Conservation (phyloP, 2,888 invertebrate species). For the Eupithecia tripunctaria region DNA sequence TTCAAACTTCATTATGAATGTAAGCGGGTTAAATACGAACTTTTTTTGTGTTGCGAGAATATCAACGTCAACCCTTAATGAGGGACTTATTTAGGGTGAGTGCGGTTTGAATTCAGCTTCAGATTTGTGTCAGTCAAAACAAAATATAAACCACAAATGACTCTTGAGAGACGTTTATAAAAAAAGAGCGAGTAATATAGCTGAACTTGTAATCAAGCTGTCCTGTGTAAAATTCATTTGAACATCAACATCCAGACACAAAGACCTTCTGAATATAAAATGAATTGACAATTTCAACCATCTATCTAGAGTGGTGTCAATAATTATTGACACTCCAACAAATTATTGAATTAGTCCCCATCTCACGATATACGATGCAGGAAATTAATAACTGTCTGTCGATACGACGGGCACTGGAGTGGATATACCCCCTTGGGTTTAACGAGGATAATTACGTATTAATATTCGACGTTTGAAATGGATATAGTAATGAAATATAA, state of each 20-base stretch:
- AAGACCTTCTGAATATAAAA: not conserved
- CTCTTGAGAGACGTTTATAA: not conserved
- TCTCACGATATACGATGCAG: not conserved
- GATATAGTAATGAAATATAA: not conserved
- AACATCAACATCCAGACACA: not conserved
- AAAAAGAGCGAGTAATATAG: not conserved
- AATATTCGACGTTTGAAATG: not conserved
- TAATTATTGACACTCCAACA: not conserved
- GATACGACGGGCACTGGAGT: not conserved
- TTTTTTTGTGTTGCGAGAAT: no score
- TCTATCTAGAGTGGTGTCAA: not conserved
- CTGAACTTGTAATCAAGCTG: not conserved
- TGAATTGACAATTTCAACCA: not conserved
- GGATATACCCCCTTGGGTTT: constrained; percentile 8
- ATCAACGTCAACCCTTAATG: no score
- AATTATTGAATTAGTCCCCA: constrained; percentile 5
- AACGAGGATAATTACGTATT: not conserved
- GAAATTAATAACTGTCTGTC: constrained; percentile 4
- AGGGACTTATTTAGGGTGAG: no score
- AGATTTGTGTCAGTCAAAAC: not conserved
- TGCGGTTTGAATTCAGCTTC: not conserved
- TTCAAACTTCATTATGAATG: no score
- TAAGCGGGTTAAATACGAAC: no score
- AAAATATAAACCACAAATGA: not conserved
- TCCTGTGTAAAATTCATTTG: not conserved